Base-by-base conservation (phyloP, 1,140 invertebrate species). In the Antheraea pernyi region DNA sequence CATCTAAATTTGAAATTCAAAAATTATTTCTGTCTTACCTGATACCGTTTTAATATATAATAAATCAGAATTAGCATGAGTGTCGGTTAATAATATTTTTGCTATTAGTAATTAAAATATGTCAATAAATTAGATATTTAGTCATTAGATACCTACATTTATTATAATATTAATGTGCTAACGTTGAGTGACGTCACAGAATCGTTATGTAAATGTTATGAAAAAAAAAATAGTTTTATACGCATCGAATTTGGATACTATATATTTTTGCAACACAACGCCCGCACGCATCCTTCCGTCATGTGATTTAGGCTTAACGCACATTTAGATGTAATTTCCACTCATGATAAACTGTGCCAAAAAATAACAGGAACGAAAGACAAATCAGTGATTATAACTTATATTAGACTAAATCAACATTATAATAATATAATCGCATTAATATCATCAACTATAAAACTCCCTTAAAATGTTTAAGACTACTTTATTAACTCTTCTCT, bases 301-400 rank as follows among this genome's bases (percentile, higher is more conserved):
- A 88, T 91, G 89, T 91, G 88, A 90, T 89, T 86, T 90, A 89
- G 88, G 86, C 85, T 87, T 85, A 85, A 89, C 75, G 70, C 76
- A 80, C 84, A 84, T 80, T 74, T 87, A 89, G 82, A 78, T 73
- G 77, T 89, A 53, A 53, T 13, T 69, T 65, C 61, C 59, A 65
- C 58, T 72, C 71, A 83, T 85, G 83, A 83, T 85, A 89, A 82
- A 81, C 83, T 89, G 89, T 91, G 89, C 89, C 89, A 91, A 91
- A 90, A 59, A 82, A 67, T 85, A 81, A 53, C 46, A 53, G 46
- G 80, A 78, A 73, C 60, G 71, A 73, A 48, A 73, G 67, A 81
- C 74, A 82, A 62, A 79, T 81, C 76, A 78, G 73, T 68, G 77
- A 72, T 68, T 72, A 68, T 71, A 68, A 61, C 60, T 13, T 22